phyloP scores from a whole-genome alignment of 53 echinoderm and acorn worm genomes.

The Henricia sp. region DNA sequence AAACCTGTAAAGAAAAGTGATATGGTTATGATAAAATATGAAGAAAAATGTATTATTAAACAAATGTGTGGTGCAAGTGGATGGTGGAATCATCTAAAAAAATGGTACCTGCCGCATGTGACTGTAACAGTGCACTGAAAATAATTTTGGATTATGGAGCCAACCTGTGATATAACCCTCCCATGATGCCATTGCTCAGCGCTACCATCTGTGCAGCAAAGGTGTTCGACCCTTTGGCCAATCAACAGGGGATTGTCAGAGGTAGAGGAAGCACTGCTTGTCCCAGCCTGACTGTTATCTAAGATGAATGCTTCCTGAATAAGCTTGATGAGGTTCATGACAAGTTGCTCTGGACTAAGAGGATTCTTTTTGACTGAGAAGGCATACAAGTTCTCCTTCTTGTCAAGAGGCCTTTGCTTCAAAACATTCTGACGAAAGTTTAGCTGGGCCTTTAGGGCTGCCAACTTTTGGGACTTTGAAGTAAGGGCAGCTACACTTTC shows the following conservation, averaged over 20 bases:
- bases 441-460: slow-evolving; percentile 54
- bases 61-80: no score
- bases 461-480: slow-evolving; percentile 30
- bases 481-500: neutral
- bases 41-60: no score
- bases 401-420: slow-evolving; percentile 25
- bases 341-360: neutral
- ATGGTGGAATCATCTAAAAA: no score
- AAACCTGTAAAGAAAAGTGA: no score
- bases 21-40: no score
- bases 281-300: neutral
- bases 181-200: neutral
- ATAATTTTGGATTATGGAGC: no score
- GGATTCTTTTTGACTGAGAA: neutral
- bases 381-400: slow-evolving; percentile 14
- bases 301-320: neutral
- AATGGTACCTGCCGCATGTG: no score
- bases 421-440: slow-evolving; percentile 46
- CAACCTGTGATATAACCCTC: no score
- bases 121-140: no score
- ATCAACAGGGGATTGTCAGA: neutral
- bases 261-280: neutral
- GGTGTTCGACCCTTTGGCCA: neutral
- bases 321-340: slow-evolving; percentile 1
- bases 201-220: neutral